Evolutionary conservation across 2,888 invertebrate species (phyloP), one percentile per base, ranked within the genome.

Genomic region (Ypsolopha sequella): DNA sequence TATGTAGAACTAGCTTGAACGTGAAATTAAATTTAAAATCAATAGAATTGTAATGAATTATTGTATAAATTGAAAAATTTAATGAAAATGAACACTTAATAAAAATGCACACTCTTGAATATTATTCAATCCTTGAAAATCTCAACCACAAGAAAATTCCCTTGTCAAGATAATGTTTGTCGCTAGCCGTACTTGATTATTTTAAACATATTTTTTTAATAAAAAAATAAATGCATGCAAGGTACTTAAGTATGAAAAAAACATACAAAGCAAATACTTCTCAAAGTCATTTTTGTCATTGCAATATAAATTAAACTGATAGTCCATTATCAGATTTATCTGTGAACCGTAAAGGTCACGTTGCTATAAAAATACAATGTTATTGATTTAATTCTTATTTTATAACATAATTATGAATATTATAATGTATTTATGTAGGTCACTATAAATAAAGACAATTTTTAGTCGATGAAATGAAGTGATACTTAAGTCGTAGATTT

Each of bases 301-400:
- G 63, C 62, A 65, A 63, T 63, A 65, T 65, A 68, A 68, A 68
- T 36, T 47, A 33, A 62, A 54, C 54, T 56, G 69, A 65, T 65
- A 67, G 55, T 43, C 43, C 52, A 51, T 51, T 53, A 55, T 55
- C 53, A 43, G n/a, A n/a, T n/a, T n/a, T n/a, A n/a, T n/a, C n/a
- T n/a, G 41, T 47, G 39, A 49, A 51, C 48, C 51, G 48, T 48
- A 63, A 55, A 60, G 69, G 72, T 73, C 65, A 63, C 56, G 52
- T 58, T 52, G 58, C 58, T 58, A 60, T 56, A 60, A 65, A 68
- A 66, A 63, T 60, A 34, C 55, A 61, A 59, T 62, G 64, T 69
- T 63, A 74, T 73, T 76, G 64, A 73, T 66, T 69, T 70, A 64
- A 45, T 50, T 39, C 41, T 46, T 41, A 44, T 36, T 33, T 36